These are phyloP conservation scores for Pipistrellus nathusii DNA, from an alignment of 2,797 vertebrate genomes.

Conservation along the genomic window DNA sequence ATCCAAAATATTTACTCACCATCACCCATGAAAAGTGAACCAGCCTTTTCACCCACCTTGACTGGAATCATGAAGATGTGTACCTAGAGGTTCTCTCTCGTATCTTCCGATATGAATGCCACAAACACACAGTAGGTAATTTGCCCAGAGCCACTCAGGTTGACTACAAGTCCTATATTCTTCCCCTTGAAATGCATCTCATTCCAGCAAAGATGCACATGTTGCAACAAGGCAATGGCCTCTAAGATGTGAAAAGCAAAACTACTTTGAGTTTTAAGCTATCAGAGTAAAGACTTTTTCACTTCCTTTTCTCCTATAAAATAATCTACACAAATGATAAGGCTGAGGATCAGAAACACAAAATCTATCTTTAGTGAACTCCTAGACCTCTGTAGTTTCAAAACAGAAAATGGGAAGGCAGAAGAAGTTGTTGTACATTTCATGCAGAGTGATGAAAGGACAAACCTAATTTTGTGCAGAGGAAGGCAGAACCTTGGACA, in stretches of 20 bases:
- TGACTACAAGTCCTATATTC: background rate
- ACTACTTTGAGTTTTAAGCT: background rate
- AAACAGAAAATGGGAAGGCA: background rate
- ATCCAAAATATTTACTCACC: background rate
- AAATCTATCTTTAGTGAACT: background rate
- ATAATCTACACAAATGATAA: background rate
- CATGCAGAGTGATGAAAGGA: background rate
- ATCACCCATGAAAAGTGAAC: background rate
- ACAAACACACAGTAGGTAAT: background rate
- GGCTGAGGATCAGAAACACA: background rate
- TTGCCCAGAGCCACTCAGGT: background rate
- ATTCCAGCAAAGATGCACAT: background rate
- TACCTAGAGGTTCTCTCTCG: background rate
- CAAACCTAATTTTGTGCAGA: background rate
- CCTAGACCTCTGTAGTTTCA: background rate
- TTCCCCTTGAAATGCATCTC: background rate
- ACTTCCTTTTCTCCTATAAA: slow-evolving; percentile 20
- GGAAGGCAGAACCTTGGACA: background rate
- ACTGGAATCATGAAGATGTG: background rate
- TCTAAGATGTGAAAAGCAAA: slow-evolving; percentile 13
- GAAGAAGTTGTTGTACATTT: background rate
- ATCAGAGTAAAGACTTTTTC: background rate
- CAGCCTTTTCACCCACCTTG: background rate
- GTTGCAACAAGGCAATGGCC: background rate
- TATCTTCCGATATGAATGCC: background rate